Base-by-base conservation (phyloP, 2,113 vertebrate genomes). In the Chitala chitala region DNA sequence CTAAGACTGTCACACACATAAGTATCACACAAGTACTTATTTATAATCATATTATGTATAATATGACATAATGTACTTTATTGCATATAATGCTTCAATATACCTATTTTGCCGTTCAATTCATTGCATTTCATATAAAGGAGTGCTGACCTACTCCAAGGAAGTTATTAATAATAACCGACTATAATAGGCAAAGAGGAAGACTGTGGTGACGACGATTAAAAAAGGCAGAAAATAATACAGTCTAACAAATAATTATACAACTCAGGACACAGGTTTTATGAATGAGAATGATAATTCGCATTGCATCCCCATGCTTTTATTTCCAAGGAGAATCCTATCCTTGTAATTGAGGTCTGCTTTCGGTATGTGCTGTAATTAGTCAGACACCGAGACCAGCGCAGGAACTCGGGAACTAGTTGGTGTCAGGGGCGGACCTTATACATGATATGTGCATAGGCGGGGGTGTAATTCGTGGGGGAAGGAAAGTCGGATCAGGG, bases 401-500 rank as follows among this genome's bases (percentile, higher is more conserved):
- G 51, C 71, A 71, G 61, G 72, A 64, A 53, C 74, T 69, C 74
- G 61, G 74, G 71, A 76, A 78, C 82, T 77, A 78, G 80, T 83
- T 75, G 77, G 75, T 76, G 63, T 54, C 56, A 65, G 78, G 87
- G 87, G 87, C 86, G 89, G 88, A 80, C 54, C 86, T 79, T 86
- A 66, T 44, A 71, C 40, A 69, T 75, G 74, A 29, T 76, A 36
- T 74, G 48, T 53, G 46, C 70, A 76, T 74, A 76, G 78, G 80
- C 81, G 82, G 81, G 85, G 86, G 82, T 83, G 84, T 84, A 78
- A 75, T 77, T 74, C 66, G 65, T 78, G 80, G 75, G 78, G 75
- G 78, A 82, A 72, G 81, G 78, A 87, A 83, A 88, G 85, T 86
- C 83, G 84, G 74, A 78, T 58, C 71, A 54, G 84, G 85, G 88